These are phyloP conservation scores for Riparia riparia DNA, from an alignment of 2,113 vertebrate genomes.

Conservation along the genomic window DNA sequence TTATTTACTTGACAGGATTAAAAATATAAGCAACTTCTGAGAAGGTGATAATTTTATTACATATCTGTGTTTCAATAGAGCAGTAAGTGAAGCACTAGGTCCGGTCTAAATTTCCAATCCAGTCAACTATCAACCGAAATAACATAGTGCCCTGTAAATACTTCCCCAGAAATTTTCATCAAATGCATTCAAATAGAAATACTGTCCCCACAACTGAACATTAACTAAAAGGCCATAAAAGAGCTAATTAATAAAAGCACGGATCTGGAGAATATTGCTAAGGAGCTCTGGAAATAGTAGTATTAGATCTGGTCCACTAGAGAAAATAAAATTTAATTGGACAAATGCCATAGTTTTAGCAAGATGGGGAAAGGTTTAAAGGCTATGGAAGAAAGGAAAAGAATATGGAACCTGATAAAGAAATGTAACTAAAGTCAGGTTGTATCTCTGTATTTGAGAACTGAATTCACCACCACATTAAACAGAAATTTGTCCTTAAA, in stretches of 20 bases:
- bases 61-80: background rate
- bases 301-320: background rate
- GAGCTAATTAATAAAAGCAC: background rate
- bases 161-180: background rate
- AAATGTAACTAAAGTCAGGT: background rate
- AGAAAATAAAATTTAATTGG: slow-evolving; percentile 7
- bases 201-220: background rate
- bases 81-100: background rate
- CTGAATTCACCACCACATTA: background rate
- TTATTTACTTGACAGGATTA: background rate
- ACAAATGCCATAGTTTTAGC: background rate
- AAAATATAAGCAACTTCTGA: background rate
- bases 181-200: background rate
- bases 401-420: background rate
- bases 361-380: background rate
- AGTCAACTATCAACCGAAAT: background rate
- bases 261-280: background rate
- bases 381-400: background rate
- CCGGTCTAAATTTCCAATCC: background rate
- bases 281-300: background rate
- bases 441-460: background rate
- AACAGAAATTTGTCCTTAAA: background rate
- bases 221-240: background rate
- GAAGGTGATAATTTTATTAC: slow-evolving; percentile 20
- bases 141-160: background rate